These are phyloP conservation scores for Liposcelis brunnea DNA, from an alignment of 2,888 invertebrate species.

Conservation along the genomic window DNA sequence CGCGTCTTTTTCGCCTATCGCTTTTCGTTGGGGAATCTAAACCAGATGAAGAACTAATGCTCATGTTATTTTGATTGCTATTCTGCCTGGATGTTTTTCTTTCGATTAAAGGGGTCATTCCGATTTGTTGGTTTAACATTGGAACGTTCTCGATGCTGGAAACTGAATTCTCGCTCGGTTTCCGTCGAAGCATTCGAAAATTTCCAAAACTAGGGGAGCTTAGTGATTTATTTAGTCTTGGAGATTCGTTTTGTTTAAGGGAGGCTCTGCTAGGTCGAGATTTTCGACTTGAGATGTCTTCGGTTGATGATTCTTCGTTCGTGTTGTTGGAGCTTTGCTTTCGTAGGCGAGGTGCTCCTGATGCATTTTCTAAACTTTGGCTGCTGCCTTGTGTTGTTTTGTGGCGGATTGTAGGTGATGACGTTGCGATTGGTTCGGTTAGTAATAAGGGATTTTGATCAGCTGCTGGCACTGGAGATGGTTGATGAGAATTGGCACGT, in stretches of 20 bases:
- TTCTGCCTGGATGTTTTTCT: background rate
- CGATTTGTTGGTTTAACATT: background rate
- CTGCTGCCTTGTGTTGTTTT: background rate
- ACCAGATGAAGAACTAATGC: slow-evolving; percentile 26
- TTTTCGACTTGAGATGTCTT: no score
- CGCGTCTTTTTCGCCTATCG: slow-evolving; percentile 19
- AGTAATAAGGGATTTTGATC: slow-evolving; percentile 19
- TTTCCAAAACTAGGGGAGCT: no score
- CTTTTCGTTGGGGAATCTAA: slow-evolving; percentile 27
- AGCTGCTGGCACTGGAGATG: slow-evolving; percentile 18
- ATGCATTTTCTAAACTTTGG: background rate
- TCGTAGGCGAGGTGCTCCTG: background rate
- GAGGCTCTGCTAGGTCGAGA: no score
- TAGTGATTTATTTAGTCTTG: no score
- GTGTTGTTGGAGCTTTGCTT: slow-evolving; percentile 1
- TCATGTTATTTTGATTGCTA: slow-evolving; percentile 20
- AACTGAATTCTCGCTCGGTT: background rate
- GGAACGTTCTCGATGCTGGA: slow-evolving; percentile 1
- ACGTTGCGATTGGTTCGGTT: slow-evolving; percentile 3
- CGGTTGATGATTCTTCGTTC: no score
- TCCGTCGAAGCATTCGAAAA: no score
- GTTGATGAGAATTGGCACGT: slow-evolving; percentile 17
- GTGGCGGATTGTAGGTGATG: background rate
- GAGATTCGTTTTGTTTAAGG: no score
- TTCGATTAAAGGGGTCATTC: no score